phyloP scores from a whole-genome alignment of 1,140 invertebrate genomes.

The Rhagoletis zephyria region DNA sequence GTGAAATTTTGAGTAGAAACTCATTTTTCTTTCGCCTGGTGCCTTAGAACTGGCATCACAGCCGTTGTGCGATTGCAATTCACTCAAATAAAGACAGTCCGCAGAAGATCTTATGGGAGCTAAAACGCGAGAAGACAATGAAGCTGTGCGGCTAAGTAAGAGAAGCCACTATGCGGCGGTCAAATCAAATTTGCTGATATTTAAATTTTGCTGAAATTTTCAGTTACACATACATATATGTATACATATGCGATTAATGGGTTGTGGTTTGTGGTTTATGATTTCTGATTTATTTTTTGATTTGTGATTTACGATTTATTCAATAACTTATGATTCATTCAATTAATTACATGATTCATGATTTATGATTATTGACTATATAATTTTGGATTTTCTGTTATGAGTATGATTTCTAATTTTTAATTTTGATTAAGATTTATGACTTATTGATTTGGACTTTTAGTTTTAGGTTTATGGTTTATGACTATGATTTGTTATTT shows the following conservation, averaged over 20 bases:
- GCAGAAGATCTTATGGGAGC: not conserved
- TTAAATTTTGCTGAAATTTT: too few species aligned
- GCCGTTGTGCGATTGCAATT: not conserved
- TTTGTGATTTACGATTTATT: too few species aligned
- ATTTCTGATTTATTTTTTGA: too few species aligned
- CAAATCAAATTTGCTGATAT: too few species aligned
- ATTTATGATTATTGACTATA: not conserved
- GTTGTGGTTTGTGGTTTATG: too few species aligned
- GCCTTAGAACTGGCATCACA: not conserved
- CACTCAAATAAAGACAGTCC: not conserved
- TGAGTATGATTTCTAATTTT: not conserved
- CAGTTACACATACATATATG: too few species aligned
- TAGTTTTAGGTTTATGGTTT: not conserved
- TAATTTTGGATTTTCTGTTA: not conserved
- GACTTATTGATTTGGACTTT: not conserved
- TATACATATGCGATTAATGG: not conserved
- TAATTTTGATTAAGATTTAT: not conserved
- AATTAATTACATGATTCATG: not conserved
- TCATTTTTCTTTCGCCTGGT: not conserved
- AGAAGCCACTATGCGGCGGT: not conserved
- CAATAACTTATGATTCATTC: not conserved
- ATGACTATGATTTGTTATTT: too few species aligned
- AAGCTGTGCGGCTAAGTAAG: not conserved
- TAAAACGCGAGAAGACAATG: not conserved
- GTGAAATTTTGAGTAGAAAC: constrained; percentile 42